A percentile compares a stretch with the other conserved stretches of the same genome.
These are phyloP conservation scores for Neotoxoptera formosana DNA, from an alignment of 1,140 invertebrate genomes.

Conservation along the genomic window DNA sequence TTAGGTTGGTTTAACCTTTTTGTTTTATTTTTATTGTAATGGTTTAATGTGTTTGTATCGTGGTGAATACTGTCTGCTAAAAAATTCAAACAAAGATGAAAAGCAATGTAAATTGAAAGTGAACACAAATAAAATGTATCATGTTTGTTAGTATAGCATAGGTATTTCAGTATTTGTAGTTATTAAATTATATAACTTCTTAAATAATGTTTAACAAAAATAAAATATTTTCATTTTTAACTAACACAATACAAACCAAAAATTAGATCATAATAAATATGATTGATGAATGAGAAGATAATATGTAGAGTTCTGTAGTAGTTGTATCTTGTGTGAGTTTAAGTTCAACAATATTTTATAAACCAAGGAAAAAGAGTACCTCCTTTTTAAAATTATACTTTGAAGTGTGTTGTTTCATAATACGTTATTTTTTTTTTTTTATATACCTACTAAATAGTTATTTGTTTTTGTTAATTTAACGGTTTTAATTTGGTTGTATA, in stretches of 20 bases:
- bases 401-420: too few relatives aligned
- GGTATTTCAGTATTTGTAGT: background rate
- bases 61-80: background rate
- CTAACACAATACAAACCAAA: background rate
- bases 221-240: background rate
- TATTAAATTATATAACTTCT: too few relatives aligned
- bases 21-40: constrained; percentile 23
- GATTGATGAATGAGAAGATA: background rate
- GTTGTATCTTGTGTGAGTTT: background rate
- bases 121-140: background rate
- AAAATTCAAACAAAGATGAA: background rate
- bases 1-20: background rate
- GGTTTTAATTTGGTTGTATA: too few relatives aligned
- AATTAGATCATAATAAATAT: background rate
- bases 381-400: background rate
- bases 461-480: too few relatives aligned
- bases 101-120: background rate
- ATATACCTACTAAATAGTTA: too few relatives aligned
- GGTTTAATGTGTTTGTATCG: background rate
- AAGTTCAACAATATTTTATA: background rate
- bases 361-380: background rate
- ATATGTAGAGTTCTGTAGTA: background rate
- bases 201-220: background rate
- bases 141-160: background rate
- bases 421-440: too few relatives aligned